Evolutionary conservation across 1,140 invertebrate genomes (phyloP), one percentile per base, ranked within the genome.

Genomic region (Drosophila malerkotliana): DNA sequence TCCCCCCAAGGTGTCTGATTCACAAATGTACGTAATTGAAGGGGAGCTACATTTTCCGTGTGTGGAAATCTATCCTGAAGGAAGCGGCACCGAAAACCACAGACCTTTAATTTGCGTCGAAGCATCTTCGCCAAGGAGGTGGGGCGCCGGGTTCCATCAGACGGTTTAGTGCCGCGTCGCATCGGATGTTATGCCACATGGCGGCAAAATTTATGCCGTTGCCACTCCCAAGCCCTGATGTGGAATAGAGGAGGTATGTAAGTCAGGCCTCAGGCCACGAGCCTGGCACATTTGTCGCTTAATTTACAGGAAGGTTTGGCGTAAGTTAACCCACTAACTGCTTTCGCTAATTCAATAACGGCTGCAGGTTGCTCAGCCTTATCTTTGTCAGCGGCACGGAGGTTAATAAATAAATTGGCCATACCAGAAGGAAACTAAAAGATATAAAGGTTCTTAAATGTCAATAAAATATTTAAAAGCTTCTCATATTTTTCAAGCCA

Each of bases 331-430:
- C 59, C 77, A 49, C 28, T 30, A 76, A 60, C 56, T 61, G 26
- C 14, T 14, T 18, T 18, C 62, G 47, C 28, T 49, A 79, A 85
- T 84, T 85, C 73, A 81, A 87, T 85, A 84, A 30, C 51, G 37
- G 57, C 15, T 63, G 39, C 18, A 47, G 58, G 39, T 49, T 30
- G 24, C 47, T 64, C 34, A 37, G 39, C 54, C 57, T 55, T 77
- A 67, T 85, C 67, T 60, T 55, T 85, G 72, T 80, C 72, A 85
- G 72, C 77, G 66, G 41, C 81, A 73, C 66, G 54, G 61, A 74
- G 71, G 74, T 72, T 85, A 74, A 87, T 87, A 75, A 81, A 87
- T 85, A 64, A 87, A 75, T 61, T 71, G 63, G 39, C 62, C 34
- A 55, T 66, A 32, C 61, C 37, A 44, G 41, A 7, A 14, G 41